Evolutionary conservation across 2,888 invertebrate species (phyloP), one percentile per base, ranked within the genome.

Genomic region (Leucania comma): DNA sequence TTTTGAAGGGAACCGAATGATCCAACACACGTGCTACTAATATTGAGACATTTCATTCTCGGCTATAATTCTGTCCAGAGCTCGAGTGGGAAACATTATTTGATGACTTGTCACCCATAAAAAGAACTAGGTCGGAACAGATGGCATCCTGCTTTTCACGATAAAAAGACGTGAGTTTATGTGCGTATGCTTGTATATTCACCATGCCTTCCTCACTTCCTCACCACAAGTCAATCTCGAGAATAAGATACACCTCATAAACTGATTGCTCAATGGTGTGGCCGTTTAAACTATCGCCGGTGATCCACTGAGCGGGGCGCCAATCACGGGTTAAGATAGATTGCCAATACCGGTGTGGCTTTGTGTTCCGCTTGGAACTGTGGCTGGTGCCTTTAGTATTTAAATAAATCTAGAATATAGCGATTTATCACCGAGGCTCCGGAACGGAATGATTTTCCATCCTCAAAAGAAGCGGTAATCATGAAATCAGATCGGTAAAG

Each of bases 321-420:
- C 89, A 89, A 90, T 89, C 88, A 88, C 83, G 70, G 81, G 83
- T 85, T 87, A 87, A 89, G 90, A 90, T 87, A 79, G 87, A 90
- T 90, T 88, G 87, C 86, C 83, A 78, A 82, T 83, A 83, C 85
- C 78, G 71, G 70, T 66, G 72, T 66, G 72, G 75, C 65, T 77
- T 66, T 70, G 58, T 64, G 65, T 67, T 87, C 83, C 71, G 6
- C 48, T 80, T 84, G 65, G 68, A 12, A 38, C 84, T 61, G 20
- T 14, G 22, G 48, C 46, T 77, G 38, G 9, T 29, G 1, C 50
- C 65, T 50, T n/a, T 3, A 17, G 46, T 58, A n/a, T 42, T 42
- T n/a, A 46, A 57, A 35, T 53, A 26, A 1, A 51, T 26, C 10
- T 24, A 8, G n/a, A 50, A 22, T 22, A 9, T 12, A 22, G 4